Base-by-base conservation (phyloP, 2,797 vertebrate species). In the Myotis planiceps region DNA sequence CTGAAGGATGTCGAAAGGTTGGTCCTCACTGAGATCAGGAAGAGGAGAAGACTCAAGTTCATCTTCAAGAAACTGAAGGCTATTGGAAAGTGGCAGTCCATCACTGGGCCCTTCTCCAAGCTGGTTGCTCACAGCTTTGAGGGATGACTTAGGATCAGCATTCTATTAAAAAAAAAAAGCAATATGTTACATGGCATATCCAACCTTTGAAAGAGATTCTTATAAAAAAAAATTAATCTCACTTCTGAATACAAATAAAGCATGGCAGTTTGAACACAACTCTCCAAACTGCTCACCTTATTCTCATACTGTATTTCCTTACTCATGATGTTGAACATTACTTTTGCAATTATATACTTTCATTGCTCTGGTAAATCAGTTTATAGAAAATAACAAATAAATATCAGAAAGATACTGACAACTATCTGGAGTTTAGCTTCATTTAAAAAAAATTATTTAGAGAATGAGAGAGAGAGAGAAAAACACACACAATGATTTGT, bases 1-100 rank as follows among this genome's bases (percentile, higher is more conserved):
- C 98, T 99, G 99, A 63, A 99, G 99, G 98, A 99, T 99, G 99
- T 99, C 99, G 88, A 99, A 99, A 96, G 99, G 99, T 97, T 99
- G 99, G 98, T 99, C 99, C 98, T 99, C 99, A 55, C 98, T 99
- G 65, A 99, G 99, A 97, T 99, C 99, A 89, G 98, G 99, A 88
- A 99, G 99, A 23, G 99, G 99, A 96, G 99, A 99, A 93, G 98
- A 99, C 37, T 99, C 99, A 98, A 99, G 98, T 97, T 99, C 99
- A 98, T 99, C 99, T 98, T 99, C 99, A 79, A 99, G 99, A 97
- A 99, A 99, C 83, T 99, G 99, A 98, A 99, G 99, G 98, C 99
- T 99, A 98, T 99, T 99, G 89, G 99, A 99, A 95, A 99, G 99
- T 95, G 99, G 99, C 97, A 99, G 99, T 98, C 99, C 99, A 97